Evolutionary conservation across 2,888 invertebrate species (phyloP), one percentile per base, ranked within the genome.

Genomic region (Drosophila melanosoma): DNA sequence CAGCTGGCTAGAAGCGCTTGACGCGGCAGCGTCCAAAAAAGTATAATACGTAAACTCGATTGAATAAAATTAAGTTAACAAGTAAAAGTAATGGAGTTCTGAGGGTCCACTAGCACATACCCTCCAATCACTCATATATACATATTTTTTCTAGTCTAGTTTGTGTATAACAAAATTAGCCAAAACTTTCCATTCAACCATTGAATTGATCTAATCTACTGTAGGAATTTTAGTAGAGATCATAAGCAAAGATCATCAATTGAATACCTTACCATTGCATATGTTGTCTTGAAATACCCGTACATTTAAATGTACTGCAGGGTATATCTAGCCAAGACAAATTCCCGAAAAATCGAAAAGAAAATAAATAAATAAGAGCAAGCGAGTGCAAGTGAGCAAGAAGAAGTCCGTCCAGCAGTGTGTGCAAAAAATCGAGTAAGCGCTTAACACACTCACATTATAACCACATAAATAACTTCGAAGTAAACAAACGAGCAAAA

Each of bases 371-470:
- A 51, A 69, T 45, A 49, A 62, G 29, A 69, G 38, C 48, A 11
- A 58, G 45, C 48, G 15, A 20, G 48, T 32, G 52, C 40, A 35
- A 26, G 48, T 20, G 36, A 36, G 49, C 45, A 52, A 69, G 70
- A 79, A 73, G 79, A 68, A 70, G 74, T 74, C 72, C 72, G 67
- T 73, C 70, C 79, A 73, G 72, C 69, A 76, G 48, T 83, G 87
- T 74, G 83, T 84, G 83, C 83, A 81, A 86, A 83, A 87, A 87
- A 83, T 79, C 83, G 82, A 52, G 45, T 23, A 15, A 8, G 45
- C 45, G 57, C 48, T 45, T 49, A 11, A 5, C 38, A 32, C 26
- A 68, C 4, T 1, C 23, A 32, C 11, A 61, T 36, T 58, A 52
- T 62, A 62, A 45, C 66, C 36, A 52, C 15, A 51, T 7, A 45